phyloP scores from a whole-genome alignment of 2,113 vertebrate genomes.

The Nothoprocta perdicaria region DNA sequence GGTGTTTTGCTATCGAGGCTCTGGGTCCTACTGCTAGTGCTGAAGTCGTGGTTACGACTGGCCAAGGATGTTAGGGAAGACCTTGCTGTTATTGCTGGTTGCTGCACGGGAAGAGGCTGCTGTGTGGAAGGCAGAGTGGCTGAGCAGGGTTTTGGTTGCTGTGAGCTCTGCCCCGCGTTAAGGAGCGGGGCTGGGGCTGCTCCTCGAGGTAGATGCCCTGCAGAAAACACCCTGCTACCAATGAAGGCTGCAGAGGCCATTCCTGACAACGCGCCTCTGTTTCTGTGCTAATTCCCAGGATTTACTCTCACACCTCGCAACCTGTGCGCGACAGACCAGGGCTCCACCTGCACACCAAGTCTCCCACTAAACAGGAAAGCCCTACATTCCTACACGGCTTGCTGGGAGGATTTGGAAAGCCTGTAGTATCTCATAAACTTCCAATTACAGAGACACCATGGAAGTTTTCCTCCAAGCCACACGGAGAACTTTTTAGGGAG shows the following conservation, averaged over 20 bases:
- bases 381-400: neutral
- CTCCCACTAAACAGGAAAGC: neutral
- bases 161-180: neutral
- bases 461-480: neutral
- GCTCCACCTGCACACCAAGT: neutral
- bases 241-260: neutral
- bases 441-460: neutral
- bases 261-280: fast-evolving
- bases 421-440: neutral
- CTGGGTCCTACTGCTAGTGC: too few species aligned
- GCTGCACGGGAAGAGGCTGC: neutral
- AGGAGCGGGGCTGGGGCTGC: neutral
- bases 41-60: neutral
- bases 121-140: neutral
- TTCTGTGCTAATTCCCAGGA: neutral
- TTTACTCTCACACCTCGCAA: neutral
- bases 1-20: neutral
- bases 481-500: neutral
- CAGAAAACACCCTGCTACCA: neutral
- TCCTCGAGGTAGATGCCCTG: too few species aligned
- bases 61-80: neutral
- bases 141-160: neutral
- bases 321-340: neutral
- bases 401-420: neutral
- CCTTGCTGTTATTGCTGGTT: too few species aligned